Conservation (phyloP, 2,113 vertebrate species). For the Myotis yumanensis region DNA sequence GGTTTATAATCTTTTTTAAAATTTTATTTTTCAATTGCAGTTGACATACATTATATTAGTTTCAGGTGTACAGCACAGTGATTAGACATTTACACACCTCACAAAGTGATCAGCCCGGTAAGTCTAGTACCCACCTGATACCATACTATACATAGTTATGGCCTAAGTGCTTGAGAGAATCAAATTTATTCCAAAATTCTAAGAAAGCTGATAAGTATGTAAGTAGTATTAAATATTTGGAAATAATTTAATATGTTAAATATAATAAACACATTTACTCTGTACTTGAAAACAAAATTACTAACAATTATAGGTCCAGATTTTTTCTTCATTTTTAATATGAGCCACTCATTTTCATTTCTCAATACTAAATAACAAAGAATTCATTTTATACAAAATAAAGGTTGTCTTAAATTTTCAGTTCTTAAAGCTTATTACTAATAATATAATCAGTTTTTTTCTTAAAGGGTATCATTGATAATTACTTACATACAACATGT, state of each 20-base stretch:
- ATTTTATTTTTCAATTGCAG: not conserved
- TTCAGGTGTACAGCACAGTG: not conserved
- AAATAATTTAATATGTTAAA: not conserved
- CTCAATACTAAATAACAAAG: slow-evolving; percentile 52
- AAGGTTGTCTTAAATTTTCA: slow-evolving; percentile 49
- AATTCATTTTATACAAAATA: slow-evolving; percentile 57
- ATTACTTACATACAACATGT: slow-evolving; percentile 53
- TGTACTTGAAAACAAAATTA: not conserved
- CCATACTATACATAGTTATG: not conserved
- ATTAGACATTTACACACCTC: not conserved
- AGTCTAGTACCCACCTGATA: not conserved
- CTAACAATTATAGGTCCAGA: not conserved
- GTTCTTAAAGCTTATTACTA: slow-evolving; percentile 51
- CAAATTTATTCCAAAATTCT: not conserved
- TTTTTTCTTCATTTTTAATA: slow-evolving; percentile 63
- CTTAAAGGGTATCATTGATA: slow-evolving; percentile 31
- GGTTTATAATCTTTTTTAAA: not conserved
- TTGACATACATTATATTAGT: not conserved
- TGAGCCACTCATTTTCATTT: not conserved
- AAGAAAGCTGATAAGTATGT: not conserved
- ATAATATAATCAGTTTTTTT: slow-evolving; percentile 55
- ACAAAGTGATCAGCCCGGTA: not conserved
- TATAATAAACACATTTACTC: not conserved
- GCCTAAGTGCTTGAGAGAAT: slow-evolving; percentile 1
- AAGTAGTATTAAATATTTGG: not conserved